phyloP scores from a whole-genome alignment of 1,140 invertebrate genomes.

The roundworm (Caenorhabditis elegans) region WBcel235 BX284605.5:10916501-10917000 shows the following conservation, averaged over 20 bases:
- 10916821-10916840: neutral
- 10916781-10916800: neutral
- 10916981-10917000: neutral
- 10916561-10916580: too few species aligned
- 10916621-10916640: too few species aligned
- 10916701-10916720: neutral
- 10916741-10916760: neutral
- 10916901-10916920: neutral
- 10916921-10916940: neutral
- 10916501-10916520: too few species aligned
- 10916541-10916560: too few species aligned
- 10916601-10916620: too few species aligned
- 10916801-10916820: neutral
- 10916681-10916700: neutral
- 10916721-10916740: neutral
- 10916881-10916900: neutral
- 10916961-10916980: conserved; percentile 13
- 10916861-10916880: neutral
- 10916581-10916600: too few species aligned
- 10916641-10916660: too few species aligned
- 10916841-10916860: neutral
- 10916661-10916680: too few species aligned
- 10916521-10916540: too few species aligned
- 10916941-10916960: neutral
- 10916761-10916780: neutral